phyloP scores from a whole-genome alignment of 1,140 invertebrate species.

The Lamellibrachia luymesi region DNA sequence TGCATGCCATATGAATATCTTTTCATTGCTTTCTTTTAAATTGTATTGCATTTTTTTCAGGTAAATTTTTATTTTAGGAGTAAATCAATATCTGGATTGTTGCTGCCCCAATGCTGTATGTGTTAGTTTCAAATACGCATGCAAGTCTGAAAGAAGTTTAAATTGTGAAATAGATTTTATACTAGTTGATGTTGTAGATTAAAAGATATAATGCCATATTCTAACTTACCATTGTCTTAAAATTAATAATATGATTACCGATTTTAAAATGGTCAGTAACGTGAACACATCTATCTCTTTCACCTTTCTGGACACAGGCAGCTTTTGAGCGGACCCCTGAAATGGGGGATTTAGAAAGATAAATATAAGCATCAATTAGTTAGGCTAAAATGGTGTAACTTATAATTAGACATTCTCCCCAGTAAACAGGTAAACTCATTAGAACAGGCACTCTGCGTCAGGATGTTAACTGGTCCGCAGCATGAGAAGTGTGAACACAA shows the following conservation, averaged over 20 bases:
- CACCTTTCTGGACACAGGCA: not conserved
- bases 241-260: too few relatives aligned
- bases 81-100: not conserved
- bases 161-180: not conserved
- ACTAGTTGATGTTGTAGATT: too few relatives aligned
- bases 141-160: not conserved
- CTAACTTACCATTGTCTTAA: too few relatives aligned
- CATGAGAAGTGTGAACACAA: too few relatives aligned
- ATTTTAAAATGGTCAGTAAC: not conserved
- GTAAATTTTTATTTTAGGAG: not conserved
- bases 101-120: not conserved
- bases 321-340: not conserved
- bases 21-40: not conserved
- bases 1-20: not conserved
- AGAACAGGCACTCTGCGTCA: too few relatives aligned
- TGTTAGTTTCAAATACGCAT: not conserved
- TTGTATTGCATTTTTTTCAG: not conserved
- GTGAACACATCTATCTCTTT: not conserved
- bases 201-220: too few relatives aligned
- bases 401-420: too few relatives aligned
- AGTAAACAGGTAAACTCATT: too few relatives aligned
- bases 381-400: too few relatives aligned
- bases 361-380: too few relatives aligned
- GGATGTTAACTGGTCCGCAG: too few relatives aligned
- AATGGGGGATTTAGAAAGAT: not conserved